phyloP scores from a whole-genome alignment of 2,888 invertebrate species.

The Ptychoptera contaminata region DNA sequence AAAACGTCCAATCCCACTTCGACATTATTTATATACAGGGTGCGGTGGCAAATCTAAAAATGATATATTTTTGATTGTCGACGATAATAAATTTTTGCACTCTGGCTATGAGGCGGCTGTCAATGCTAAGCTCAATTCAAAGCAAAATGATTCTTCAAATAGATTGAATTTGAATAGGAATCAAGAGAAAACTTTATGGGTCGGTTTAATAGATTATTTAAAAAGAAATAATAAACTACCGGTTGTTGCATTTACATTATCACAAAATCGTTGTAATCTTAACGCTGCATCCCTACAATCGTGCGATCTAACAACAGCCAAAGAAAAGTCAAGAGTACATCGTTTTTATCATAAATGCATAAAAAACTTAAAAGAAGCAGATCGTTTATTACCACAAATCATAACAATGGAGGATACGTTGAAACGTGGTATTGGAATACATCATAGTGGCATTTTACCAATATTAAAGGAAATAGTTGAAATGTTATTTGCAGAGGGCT shows the following conservation, averaged over 20 bases:
- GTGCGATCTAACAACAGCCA: constrained; percentile 65
- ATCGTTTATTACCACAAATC: constrained; percentile 79
- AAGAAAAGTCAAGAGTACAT: constrained; percentile 71
- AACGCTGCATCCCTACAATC: constrained; percentile 43
- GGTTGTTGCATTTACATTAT: constrained; percentile 86
- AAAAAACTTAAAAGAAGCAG: constrained; percentile 66
- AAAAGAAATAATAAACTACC: constrained; percentile 72
- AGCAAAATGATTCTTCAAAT: constrained; percentile 9
- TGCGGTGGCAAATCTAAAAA: constrained; percentile 58
- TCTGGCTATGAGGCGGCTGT: constrained; percentile 45
- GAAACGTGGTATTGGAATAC: constrained; percentile 84
- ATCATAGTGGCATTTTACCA: constrained; percentile 95
- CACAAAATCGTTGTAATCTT: constrained; percentile 42
- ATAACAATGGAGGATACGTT: constrained; percentile 49
- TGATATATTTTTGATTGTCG: constrained; percentile 63
- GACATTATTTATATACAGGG: constrained; percentile 81
- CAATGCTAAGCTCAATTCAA: constrained; percentile 27
- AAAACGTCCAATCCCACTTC: constrained; percentile 87
- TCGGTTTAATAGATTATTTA: constrained; percentile 68
- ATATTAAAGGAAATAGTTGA: constrained; percentile 99
- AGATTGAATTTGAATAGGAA: constrained; percentile 32
- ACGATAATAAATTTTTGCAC: constrained; percentile 49
- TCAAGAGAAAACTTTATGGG: constrained; percentile 71
- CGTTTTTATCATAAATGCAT: constrained; percentile 78
- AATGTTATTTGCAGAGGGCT: constrained; percentile 84